These are phyloP conservation scores for Dipodomys merriami DNA, from an alignment of 2,113 vertebrate species.

Conservation along the genomic window DNA sequence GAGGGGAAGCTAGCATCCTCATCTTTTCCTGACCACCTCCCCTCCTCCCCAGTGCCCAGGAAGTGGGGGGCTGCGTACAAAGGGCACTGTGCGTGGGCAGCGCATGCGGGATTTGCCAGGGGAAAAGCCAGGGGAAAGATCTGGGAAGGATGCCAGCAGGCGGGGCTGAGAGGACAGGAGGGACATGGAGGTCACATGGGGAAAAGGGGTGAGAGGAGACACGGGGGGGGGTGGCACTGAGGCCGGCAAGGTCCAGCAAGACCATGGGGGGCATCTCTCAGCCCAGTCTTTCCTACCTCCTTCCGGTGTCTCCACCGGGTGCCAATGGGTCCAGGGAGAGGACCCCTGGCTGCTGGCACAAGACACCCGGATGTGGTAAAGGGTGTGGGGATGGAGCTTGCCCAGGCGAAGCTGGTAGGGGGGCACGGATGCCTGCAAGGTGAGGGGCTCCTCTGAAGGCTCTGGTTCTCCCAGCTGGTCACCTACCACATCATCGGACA, in stretches of 20 bases:
- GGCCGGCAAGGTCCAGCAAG: background rate
- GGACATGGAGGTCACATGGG: background rate
- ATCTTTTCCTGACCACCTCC: constrained; percentile 41
- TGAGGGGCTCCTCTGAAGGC: constrained; percentile 71
- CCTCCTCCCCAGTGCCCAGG: constrained; percentile 42
- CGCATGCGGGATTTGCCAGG: background rate
- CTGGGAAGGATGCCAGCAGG: background rate
- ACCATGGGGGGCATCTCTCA: accelerated
- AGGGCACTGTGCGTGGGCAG: background rate
- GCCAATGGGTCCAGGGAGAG: constrained; percentile 91
- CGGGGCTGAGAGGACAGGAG: background rate
- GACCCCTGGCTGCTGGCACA: constrained; percentile 90
- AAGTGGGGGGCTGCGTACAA: constrained; percentile 11
- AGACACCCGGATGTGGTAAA: constrained; percentile 89
- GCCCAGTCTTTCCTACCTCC: constrained; percentile 68
- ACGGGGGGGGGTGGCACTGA: background rate
- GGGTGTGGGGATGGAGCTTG: constrained; percentile 86
- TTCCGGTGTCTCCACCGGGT: constrained; percentile 63
- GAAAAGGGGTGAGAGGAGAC: background rate
- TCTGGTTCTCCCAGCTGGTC: constrained; percentile 61
- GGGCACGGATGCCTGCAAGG: constrained; percentile 74
- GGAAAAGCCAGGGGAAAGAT: background rate
- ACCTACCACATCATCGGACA: constrained; percentile 60
- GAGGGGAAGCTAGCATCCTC: constrained; percentile 66
- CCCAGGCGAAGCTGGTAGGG: constrained; percentile 84